Base-by-base conservation (phyloP, 2,888 invertebrate species). In the Euphydryas editha region DNA sequence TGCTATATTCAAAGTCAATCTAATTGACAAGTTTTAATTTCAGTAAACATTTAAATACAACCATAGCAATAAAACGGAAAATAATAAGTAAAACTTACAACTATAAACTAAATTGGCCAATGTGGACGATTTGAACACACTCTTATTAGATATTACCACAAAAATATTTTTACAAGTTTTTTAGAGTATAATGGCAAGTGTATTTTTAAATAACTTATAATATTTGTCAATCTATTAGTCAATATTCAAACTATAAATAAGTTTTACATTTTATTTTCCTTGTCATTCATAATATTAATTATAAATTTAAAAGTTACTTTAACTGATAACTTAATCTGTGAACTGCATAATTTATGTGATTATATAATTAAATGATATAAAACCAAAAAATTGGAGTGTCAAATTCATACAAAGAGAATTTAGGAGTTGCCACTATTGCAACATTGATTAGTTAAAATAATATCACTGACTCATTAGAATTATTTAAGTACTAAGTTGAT, bases 401-500 rank as follows among this genome's bases (percentile, higher is more conserved):
- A n/a, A n/a, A 44, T 5, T n/a, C n/a, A 44, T 44, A 13, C 42
- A 44, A n/a, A 44, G 42, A 13, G 42, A n/a, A 44, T 44, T 44
- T 44, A 44, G 6, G 42, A n/a, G 42, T n/a, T 44, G 42, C 42
- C n/a, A 15, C 4, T 15, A n/a, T 44, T 44, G 15, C 6, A 44
- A 2, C 5, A n/a, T 2, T 15, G 7, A 24, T 51, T 2, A 51
- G 11, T 51, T 21, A 7, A 24, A 8, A 18, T 21, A 49, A 20
- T 21, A 51, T 7, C 5, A 13, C 8, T 51, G n/a, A 30, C 30
- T 36, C 2, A 36, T 36, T 54, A 7, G 13, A 51, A 7, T n/a
- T n/a, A 17, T 36, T 54, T 54, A 54, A 54, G 54, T 54, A 54
- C 21, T 11, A 36, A 54, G n/a, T 24, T n/a, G 21, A 54, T 54